Evolutionary conservation across 2,888 invertebrate species (phyloP).

Genomic region (Nephrotoma appendiculata): DNA sequence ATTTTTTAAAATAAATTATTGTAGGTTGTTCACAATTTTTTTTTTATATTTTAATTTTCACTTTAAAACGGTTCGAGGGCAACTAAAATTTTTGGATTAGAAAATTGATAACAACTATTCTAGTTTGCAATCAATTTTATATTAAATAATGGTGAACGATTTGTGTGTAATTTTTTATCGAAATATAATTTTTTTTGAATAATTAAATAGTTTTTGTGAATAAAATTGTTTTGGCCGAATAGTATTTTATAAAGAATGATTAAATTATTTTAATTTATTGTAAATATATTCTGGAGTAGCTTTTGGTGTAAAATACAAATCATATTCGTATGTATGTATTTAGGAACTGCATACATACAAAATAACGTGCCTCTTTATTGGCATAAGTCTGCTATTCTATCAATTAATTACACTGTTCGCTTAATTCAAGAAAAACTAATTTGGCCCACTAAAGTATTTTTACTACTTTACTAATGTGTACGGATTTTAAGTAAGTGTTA

Average conservation of each 20-base stretch:
- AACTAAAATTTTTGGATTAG: neutral
- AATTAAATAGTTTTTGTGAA: neutral
- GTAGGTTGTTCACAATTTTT: neutral
- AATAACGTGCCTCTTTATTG: too few species aligned
- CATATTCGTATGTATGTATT: too few species aligned
- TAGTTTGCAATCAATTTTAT: neutral
- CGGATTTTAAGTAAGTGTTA: too few species aligned
- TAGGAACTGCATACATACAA: too few species aligned
- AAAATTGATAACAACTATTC: neutral
- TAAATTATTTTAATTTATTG: neutral
- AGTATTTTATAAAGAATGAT: neutral
- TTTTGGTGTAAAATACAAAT: neutral
- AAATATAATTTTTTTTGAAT: neutral
- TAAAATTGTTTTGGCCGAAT: neutral
- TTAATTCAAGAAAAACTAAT: too few species aligned
- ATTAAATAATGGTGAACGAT: neutral
- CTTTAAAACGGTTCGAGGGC: neutral
- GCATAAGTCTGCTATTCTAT: too few species aligned
- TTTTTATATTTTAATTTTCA: neutral
- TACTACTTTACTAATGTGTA: too few species aligned
- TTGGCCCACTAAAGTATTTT: too few species aligned
- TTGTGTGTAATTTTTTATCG: neutral
- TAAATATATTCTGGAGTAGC: neutral
- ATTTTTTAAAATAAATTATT: neutral
- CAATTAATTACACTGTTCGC: too few species aligned